phyloP scores from a whole-genome alignment of 2,888 invertebrate species.

The Tipula helvola region DNA sequence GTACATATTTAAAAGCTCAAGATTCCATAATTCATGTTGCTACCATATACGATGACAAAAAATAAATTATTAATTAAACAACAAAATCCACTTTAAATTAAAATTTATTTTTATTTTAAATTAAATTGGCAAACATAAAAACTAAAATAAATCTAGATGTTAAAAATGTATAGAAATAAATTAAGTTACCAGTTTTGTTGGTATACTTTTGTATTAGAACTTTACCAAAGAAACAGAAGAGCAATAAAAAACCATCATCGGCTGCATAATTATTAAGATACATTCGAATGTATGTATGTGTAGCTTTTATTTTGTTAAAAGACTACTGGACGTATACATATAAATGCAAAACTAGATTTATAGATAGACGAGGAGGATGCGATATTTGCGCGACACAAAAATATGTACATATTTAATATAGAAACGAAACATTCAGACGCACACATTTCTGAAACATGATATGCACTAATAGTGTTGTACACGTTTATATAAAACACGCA shows the following conservation, averaged over 20 bases:
- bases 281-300: neutral
- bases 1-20: neutral
- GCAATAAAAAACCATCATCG: neutral
- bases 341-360: neutral
- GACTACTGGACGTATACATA: neutral
- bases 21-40: neutral
- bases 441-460: neutral
- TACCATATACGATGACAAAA: neutral
- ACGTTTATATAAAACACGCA: neutral
- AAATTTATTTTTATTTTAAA: neutral
- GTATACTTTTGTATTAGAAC: neutral
- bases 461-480: neutral
- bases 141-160: neutral
- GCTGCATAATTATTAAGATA: neutral
- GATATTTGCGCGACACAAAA: neutral
- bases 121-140: neutral
- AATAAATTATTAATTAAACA: neutral
- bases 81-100: neutral
- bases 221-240: neutral
- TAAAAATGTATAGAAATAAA: neutral
- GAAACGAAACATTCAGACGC: neutral
- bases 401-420: neutral
- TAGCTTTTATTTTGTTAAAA: neutral
- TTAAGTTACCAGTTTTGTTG: constrained; percentile 4
- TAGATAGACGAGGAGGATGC: neutral